These are phyloP conservation scores for Phrynocephalus vlangalii DNA, from an alignment of 2,797 vertebrate genomes.

Conservation along the genomic window DNA sequence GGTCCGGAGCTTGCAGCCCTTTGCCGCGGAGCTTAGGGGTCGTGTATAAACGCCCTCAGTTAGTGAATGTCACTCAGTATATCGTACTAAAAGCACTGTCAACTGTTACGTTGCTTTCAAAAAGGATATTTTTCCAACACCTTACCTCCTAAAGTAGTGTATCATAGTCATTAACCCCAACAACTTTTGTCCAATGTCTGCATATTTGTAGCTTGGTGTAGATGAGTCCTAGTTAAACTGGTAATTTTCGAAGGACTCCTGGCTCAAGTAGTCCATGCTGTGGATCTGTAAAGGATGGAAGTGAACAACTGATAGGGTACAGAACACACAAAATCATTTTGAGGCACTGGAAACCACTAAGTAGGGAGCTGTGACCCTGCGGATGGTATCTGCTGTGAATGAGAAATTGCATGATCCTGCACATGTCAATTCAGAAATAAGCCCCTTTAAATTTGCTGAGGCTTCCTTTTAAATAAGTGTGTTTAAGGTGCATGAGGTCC, in stretches of 20 bases:
- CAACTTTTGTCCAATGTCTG: not conserved
- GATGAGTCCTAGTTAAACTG: conserved; percentile 13
- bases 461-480: not conserved
- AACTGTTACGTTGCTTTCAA: not conserved
- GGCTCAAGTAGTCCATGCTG: not conserved
- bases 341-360: conserved; percentile 4
- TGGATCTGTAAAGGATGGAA: not conserved
- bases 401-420: not conserved
- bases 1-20: too few relatives aligned
- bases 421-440: not conserved
- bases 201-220: not conserved
- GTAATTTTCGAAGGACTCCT: conserved; percentile 24
- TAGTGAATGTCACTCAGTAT: not conserved
- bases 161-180: not conserved
- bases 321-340: conserved; percentile 3
- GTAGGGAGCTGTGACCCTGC: not conserved
- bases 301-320: conserved; percentile 1
- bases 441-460: not conserved
- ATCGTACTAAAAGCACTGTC: not conserved
- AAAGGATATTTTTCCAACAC: not conserved
- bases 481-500: not conserved
- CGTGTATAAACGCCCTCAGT: too few relatives aligned
- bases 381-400: not conserved
- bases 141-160: not conserved
- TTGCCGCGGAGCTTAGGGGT: too few relatives aligned